Evolutionary conservation across 1,140 invertebrate species (phyloP).

Genomic region (Uloborus diversus): DNA sequence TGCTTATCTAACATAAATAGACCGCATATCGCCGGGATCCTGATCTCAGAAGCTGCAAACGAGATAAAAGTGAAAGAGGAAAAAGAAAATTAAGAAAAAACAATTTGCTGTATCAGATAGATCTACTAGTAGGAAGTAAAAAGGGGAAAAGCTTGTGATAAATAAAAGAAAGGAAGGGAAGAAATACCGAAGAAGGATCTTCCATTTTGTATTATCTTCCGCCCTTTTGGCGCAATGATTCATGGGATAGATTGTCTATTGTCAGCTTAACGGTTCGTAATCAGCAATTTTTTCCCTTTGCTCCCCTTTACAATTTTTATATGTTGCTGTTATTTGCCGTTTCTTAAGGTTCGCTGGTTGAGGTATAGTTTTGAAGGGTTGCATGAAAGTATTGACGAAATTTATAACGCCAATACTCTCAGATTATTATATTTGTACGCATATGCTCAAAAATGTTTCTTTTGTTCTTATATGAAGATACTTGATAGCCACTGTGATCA

Average conservation of each 20-base stretch:
- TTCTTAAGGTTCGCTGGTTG: constrained; percentile 22
- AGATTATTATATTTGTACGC: no score
- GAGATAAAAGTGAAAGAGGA: no score
- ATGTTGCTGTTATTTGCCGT: constrained; percentile 5
- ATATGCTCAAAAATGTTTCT: no score
- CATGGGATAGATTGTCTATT: constrained; percentile 54
- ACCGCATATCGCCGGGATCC: no score
- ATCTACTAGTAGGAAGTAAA: constrained; percentile 33
- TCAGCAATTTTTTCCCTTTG: constrained; percentile 43
- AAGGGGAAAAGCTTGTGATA: constrained; percentile 20
- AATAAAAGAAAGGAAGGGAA: constrained; percentile 22
- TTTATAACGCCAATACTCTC: no score
- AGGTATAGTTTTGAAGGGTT: constrained; percentile 1
- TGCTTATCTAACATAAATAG: no score
- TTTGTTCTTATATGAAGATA: no score
- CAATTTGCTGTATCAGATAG: constrained; percentile 53
- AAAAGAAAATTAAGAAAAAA: constrained; percentile 15
- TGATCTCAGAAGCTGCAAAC: no score
- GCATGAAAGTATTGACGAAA: not conserved
- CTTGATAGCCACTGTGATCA: no score
- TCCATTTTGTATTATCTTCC: constrained; percentile 55
- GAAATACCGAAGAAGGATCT: constrained; percentile 5
- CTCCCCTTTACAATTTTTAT: constrained; percentile 17
- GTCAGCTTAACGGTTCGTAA: constrained; percentile 53
- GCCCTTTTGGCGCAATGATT: constrained; percentile 52